phyloP scores from a whole-genome alignment of 2,797 vertebrate genomes.

The Rhinella marina region DNA sequence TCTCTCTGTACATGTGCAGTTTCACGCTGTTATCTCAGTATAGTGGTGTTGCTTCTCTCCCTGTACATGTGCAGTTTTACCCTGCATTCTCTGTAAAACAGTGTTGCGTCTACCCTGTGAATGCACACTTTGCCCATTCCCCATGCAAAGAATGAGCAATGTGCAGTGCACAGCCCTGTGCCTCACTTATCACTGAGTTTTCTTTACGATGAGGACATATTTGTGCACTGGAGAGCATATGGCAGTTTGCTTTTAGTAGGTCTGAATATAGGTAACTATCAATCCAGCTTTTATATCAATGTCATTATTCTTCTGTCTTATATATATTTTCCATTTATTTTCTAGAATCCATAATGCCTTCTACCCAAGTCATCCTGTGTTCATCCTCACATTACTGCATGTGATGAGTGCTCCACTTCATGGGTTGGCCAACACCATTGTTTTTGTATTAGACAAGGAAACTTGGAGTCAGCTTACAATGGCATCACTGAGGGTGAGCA shows the following conservation, averaged over 20 bases:
- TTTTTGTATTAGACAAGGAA: conserved; percentile 79
- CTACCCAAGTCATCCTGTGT: conserved; percentile 76
- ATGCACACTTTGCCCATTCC: too few relatives aligned
- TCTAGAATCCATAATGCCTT: conserved; percentile 79
- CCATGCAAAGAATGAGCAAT: too few relatives aligned
- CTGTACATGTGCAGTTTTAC: too few relatives aligned
- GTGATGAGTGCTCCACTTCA: conserved; percentile 82
- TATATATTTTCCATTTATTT: not conserved
- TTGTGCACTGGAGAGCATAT: too few relatives aligned
- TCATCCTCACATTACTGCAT: conserved; percentile 80
- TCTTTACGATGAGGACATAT: too few relatives aligned
- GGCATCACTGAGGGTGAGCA: conserved; percentile 78
- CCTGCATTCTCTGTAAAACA: too few relatives aligned
- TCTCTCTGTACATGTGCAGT: too few relatives aligned
- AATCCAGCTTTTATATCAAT: not conserved
- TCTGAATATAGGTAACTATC: not conserved
- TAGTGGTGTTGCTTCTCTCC: too few relatives aligned
- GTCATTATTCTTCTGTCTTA: not conserved
- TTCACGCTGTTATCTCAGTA: too few relatives aligned
- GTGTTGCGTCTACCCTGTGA: too few relatives aligned
- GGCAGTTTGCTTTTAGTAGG: not conserved
- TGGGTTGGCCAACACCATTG: conserved; percentile 81
- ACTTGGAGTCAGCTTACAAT: conserved; percentile 80
- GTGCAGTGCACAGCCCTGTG: too few relatives aligned
- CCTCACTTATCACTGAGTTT: too few relatives aligned